Evolutionary conservation across 2,113 vertebrate species (phyloP), one percentile per base, ranked within the genome.

Genomic region (Oncorhynchus gorbuscha): DNA sequence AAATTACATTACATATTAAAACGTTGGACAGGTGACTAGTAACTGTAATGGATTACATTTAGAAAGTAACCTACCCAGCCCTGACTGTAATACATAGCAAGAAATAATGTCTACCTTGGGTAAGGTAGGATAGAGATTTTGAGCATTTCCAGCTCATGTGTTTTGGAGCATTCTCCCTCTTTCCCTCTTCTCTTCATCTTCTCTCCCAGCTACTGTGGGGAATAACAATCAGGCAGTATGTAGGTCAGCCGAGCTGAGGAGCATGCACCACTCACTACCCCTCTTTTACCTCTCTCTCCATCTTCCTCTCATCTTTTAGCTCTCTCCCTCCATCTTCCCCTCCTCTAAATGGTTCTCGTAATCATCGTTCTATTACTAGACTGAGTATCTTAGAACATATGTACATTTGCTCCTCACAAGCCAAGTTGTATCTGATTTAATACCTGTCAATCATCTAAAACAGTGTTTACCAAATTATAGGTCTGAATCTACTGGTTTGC

Each of bases 201-300:
- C 70, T 76, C 49, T 69, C 73, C 28, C 76, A 8, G 68, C 67
- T 13, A 39, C 82, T 79, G 76, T 76, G 59, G 75, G 67, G 84
- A 88, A 87, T 87, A 88, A 88, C 89, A 90, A 83, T 88, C 78
- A 80, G 71, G 61, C 81, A 39, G 79, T 84, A 91, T 89, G 78
- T 91, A 90, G 90, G 89, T 91, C 91, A 89, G 83, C 45, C 78
- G 86, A 22, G 5, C 74, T 72, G 79, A 73, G 77, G 48, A 58
- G 11, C 55, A 35, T 82, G 70, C 78, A 55, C 62, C 4, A 71
- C 77, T 87, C 71, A 69, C 66, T 64, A 79, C 59, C 68, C 22
- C 59, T 73, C 76, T 82, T 68, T 83, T 77, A 73, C 71, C 71
- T 73, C 68, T 69, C 9, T 69, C 11, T 13, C n/a, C 58, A 16